Conservation (phyloP, 2,797 vertebrate species). For the Epinephelus coioides region DNA sequence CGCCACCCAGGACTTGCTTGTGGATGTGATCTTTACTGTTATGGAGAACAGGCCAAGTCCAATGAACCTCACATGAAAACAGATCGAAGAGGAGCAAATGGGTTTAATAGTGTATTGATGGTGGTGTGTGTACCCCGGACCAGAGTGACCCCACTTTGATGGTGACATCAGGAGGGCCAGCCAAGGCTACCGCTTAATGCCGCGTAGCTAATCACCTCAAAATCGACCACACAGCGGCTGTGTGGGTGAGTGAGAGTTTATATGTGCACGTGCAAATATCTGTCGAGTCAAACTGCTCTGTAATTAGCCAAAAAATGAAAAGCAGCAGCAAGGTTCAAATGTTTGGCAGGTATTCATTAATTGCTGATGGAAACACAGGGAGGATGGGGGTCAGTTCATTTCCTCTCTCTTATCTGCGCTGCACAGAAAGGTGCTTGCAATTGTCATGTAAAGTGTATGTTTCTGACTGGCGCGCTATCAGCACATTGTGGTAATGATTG, state of each 20-base stretch:
- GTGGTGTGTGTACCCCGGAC: constrained; percentile 25
- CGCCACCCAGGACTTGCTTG: background rate
- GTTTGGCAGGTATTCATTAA: constrained; percentile 75
- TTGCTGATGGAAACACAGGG: constrained; percentile 54
- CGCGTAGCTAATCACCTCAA: constrained; percentile 53
- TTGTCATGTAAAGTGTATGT: constrained; percentile 56
- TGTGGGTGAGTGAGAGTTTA: constrained; percentile 14
- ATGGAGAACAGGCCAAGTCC: constrained; percentile 1
- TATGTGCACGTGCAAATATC: constrained; percentile 42
- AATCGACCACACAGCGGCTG: constrained; percentile 17
- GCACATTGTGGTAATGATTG: constrained; percentile 20
- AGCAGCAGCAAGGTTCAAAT: constrained; percentile 59
- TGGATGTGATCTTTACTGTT: constrained; percentile 26
- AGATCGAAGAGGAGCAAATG: constrained; percentile 45
- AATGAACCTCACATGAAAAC: constrained; percentile 40
- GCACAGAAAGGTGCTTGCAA: constrained; percentile 44
- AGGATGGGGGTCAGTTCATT: constrained; percentile 59
- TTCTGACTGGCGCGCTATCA: constrained; percentile 38
- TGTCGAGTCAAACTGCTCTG: constrained; percentile 44
- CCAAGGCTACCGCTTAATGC: constrained; percentile 51
- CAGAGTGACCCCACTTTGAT: constrained; percentile 48
- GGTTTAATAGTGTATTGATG: constrained; percentile 55
- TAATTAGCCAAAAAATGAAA: constrained; percentile 73
- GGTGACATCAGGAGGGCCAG: constrained; percentile 30
- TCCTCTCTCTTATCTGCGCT: constrained; percentile 49